A percentile compares a stretch with the other conserved stretches of the same genome.
phyloP scores from a whole-genome alignment of 2,888 invertebrate genomes.

The Diadegma fenestrale region DNA sequence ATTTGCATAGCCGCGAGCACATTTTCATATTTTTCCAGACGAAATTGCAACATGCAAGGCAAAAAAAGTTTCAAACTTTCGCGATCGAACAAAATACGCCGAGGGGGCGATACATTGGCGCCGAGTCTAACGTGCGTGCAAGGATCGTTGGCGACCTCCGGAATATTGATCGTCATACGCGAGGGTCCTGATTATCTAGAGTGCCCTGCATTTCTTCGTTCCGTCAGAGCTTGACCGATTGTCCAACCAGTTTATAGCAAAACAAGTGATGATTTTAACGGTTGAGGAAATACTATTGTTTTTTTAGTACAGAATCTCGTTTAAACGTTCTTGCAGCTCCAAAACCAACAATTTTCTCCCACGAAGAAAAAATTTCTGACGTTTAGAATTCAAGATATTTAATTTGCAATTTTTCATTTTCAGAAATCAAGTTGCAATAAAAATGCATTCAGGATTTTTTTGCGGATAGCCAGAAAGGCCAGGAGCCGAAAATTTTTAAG shows the following conservation, averaged over 20 bases:
- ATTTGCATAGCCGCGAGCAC: background rate
- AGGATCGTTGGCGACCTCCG: conserved; percentile 58
- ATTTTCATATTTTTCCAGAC: background rate
- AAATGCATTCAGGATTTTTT: too few species aligned
- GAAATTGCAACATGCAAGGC: background rate
- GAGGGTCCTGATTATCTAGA: background rate
- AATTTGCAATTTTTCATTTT: too few species aligned
- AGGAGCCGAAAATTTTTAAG: too few species aligned
- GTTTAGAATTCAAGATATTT: too few species aligned
- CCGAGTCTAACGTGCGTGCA: background rate
- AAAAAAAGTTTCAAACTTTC: background rate
- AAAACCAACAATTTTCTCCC: too few species aligned
- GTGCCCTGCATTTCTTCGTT: background rate
- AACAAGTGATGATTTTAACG: background rate
- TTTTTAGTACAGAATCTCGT: too few species aligned
- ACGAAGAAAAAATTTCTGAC: too few species aligned
- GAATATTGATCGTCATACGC: conserved; percentile 20
- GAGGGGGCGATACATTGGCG: background rate
- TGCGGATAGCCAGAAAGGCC: too few species aligned
- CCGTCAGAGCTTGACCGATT: background rate
- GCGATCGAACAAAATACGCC: background rate
- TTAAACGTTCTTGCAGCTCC: too few species aligned
- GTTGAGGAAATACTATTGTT: background rate
- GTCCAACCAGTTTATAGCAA: background rate
- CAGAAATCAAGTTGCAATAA: too few species aligned